phyloP scores from a whole-genome alignment of 2,888 invertebrate genomes.

The Epirrita christyi region DNA sequence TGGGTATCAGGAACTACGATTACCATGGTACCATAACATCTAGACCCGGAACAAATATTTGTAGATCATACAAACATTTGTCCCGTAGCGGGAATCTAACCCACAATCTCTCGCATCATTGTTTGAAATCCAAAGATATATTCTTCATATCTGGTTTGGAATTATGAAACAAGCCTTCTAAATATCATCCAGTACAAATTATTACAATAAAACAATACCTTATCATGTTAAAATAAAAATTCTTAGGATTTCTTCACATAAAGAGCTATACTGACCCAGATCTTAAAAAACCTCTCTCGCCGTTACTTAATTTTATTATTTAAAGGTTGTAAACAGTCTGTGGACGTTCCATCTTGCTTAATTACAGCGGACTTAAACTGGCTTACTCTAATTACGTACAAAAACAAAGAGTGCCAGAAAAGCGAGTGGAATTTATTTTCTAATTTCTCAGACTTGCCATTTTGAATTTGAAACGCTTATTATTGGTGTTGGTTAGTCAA shows the following conservation, averaged over 20 bases:
- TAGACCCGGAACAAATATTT: no score
- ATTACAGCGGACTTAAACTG: constrained; percentile 65
- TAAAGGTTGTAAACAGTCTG: constrained; percentile 35
- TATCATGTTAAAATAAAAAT: not conserved
- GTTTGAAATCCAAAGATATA: no score
- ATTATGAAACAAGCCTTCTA: no score
- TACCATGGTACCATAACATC: no score
- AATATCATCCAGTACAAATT: not conserved
- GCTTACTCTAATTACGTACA: constrained; percentile 77
- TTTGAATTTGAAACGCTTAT: constrained; percentile 60
- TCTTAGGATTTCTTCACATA: not conserved
- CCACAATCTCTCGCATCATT: no score
- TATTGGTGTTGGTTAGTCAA: constrained; percentile 31
- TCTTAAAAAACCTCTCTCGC: not conserved
- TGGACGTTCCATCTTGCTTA: constrained; percentile 66
- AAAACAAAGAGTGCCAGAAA: constrained; percentile 75
- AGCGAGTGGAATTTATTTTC: constrained; percentile 69
- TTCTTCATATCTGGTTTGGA: no score
- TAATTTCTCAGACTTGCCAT: constrained; percentile 65
- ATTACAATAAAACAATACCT: not conserved
- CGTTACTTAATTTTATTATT: constrained; percentile 36
- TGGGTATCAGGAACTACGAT: no score
- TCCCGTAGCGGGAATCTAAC: no score
- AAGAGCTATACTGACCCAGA: constrained; percentile 4
- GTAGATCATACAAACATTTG: no score